Base-by-base conservation (phyloP, 2,113 vertebrate genomes). In the Xenopus laevis region DNA sequence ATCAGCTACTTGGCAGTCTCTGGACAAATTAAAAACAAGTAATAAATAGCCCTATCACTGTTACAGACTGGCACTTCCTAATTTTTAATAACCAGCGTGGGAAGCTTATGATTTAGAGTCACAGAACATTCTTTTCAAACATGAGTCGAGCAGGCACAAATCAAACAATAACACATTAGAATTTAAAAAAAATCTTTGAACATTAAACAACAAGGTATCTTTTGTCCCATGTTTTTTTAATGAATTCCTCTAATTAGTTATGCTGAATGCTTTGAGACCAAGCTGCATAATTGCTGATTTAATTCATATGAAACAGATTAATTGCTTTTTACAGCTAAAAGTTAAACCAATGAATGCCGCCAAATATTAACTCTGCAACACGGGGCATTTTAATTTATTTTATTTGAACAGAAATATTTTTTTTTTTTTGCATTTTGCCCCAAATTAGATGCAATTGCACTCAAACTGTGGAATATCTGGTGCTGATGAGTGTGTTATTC, bases 1-100 rank as follows among this genome's bases (percentile, higher is more conserved):
- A 76, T 76, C 46, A 69, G 61, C 66, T 66, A 76, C 18, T 76
- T 76, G 66, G 66, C 73, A 76, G 60, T 69, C 73, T 16, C 66
- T 76, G 65, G 50, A 12, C 73, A 63, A 44, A 76, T 76, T 76
- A 50, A 69, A 64, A 59, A 44, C 62, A 68, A 63, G 20, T 63
- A 66, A 76, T 69, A 59, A 63, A 76, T 76, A 68, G 64, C 68
- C 30, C 65, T 61, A 75, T 68, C 46, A 68, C 65, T 76, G 61
- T 68, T 57, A 69, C 47, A 63, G 46, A 18, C 23, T 27, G 23
- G 23, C 2, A 27, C 47, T 76, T 76, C 66, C 73, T 63, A 63
- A 62, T 64, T 63, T 69, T 63, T 76, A 68, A 75, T 76, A 66
- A 50, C 10, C 66, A 64, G 73, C 59, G 73, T 76, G 66, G 73